Evolutionary conservation across 2,888 invertebrate species (phyloP).

Genomic region (Lochmaea crataegi): DNA sequence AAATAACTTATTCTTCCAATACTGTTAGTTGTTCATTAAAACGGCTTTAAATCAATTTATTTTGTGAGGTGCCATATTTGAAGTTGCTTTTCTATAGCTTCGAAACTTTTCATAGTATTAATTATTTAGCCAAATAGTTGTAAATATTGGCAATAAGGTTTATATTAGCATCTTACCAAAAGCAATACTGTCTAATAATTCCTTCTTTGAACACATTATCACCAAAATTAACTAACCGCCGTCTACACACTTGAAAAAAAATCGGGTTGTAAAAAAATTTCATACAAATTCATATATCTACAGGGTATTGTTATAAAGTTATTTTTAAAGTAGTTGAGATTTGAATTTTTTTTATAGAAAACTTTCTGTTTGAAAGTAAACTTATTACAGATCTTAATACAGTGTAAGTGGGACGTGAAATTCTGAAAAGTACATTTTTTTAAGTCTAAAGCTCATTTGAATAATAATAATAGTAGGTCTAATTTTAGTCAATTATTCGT

Average conservation of each 20-base stretch:
- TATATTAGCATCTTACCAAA: neutral
- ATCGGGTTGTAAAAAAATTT: neutral
- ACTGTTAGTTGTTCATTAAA: no score
- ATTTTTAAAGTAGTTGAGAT: neutral
- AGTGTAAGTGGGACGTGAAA: no score
- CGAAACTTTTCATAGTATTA: neutral
- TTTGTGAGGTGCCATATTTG: neutral
- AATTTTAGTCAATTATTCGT: no score
- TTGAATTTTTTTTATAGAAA: no score
- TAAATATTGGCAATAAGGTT: conserved; percentile 6
- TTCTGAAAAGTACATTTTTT: no score
- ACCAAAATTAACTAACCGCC: neutral
- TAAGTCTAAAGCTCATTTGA: no score
- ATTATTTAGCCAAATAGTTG: neutral
- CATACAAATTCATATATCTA: neutral
- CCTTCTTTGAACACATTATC: neutral
- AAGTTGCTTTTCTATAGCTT: conserved; percentile 2
- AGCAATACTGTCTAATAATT: neutral
- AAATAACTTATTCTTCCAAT: no score
- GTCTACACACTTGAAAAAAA: no score
- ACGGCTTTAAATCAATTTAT: no score
- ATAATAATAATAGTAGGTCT: no score
- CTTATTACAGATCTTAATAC: no score
- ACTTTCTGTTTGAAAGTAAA: no score
- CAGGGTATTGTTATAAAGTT: conserved; percentile 2